A percentile compares a stretch with the other conserved stretches of the same genome.
Conservation (phyloP, 1,140 invertebrate genomes). For the Patella vulgata region DNA sequence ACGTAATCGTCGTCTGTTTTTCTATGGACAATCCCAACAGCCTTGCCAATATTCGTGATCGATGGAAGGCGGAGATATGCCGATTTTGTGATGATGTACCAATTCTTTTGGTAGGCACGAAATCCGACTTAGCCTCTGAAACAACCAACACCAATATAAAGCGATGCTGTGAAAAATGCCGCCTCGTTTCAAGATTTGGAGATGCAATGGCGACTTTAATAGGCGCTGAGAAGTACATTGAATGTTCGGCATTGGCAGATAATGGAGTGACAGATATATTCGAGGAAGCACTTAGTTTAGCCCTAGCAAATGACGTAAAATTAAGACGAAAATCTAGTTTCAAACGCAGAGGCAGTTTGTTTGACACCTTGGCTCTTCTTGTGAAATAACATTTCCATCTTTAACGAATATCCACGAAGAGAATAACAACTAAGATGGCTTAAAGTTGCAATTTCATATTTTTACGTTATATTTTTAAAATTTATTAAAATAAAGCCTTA, state of each 20-base stretch:
- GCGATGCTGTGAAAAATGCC: no score
- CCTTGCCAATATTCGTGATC: conserved; percentile 96
- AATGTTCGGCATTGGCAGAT: conserved; percentile 84
- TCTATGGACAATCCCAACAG: conserved; percentile 72
- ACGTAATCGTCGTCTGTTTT: conserved; percentile 67
- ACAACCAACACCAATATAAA: no score
- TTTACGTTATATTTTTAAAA: no score
- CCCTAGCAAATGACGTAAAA: no score
- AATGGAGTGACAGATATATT: conserved; percentile 23
- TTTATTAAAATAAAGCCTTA: no score
- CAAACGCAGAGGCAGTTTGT: no score
- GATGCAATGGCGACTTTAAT: conserved; percentile 64
- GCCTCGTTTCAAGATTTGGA: background rate
- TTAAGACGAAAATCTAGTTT: no score
- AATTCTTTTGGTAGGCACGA: conserved; percentile 86
- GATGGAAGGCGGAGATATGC: conserved; percentile 76
- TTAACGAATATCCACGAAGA: no score
- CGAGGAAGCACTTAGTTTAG: conserved; percentile 18
- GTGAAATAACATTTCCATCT: no score
- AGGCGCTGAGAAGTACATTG: conserved; percentile 86
- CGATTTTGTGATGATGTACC: conserved; percentile 96
- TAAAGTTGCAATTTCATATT: no score
- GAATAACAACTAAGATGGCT: no score
- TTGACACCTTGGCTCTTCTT: no score
- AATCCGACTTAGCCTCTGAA: conserved; percentile 76